These are phyloP conservation scores for Augiades crinisus DNA, from an alignment of 2,888 invertebrate genomes.

Conservation along the genomic window DNA sequence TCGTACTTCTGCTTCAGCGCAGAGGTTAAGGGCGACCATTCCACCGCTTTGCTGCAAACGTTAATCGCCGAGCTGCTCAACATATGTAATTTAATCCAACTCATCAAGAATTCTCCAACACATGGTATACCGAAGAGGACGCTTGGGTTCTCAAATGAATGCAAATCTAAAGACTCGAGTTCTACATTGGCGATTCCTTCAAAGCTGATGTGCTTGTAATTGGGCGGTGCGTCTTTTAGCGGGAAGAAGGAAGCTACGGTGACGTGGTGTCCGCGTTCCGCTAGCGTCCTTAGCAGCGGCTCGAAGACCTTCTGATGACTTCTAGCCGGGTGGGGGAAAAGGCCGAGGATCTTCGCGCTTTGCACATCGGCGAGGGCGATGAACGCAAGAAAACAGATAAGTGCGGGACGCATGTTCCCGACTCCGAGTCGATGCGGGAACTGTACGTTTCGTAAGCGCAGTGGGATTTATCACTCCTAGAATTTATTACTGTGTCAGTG, in stretches of 20 bases:
- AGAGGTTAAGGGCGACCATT: conserved; percentile 56
- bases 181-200: conserved; percentile 59
- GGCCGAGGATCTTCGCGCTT: conserved; percentile 76
- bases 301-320: conserved; percentile 84
- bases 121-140: conserved; percentile 44
- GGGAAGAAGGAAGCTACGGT: conserved; percentile 83
- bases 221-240: conserved; percentile 61
- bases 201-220: conserved; percentile 68
- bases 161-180: conserved; percentile 58
- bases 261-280: conserved; percentile 81
- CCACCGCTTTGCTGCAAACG: conserved; percentile 62
- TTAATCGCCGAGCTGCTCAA: conserved; percentile 53
- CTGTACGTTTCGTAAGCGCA: no score
- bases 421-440: conserved; percentile 32
- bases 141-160: conserved; percentile 46
- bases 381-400: conserved; percentile 40
- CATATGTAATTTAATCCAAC: conserved; percentile 49
- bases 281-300: conserved; percentile 76
- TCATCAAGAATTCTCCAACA: conserved; percentile 46
- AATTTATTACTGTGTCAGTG: no score
- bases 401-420: conserved; percentile 47
- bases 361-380: conserved; percentile 44
- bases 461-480: no score
- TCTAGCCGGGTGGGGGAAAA: conserved; percentile 82
- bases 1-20: conserved; percentile 79